Percentiles rank a stretch among this genome's conserved stretches.
phyloP scores from a whole-genome alignment of 92 coral and sea anemone species.

The Heliopora coerulea region DNA sequence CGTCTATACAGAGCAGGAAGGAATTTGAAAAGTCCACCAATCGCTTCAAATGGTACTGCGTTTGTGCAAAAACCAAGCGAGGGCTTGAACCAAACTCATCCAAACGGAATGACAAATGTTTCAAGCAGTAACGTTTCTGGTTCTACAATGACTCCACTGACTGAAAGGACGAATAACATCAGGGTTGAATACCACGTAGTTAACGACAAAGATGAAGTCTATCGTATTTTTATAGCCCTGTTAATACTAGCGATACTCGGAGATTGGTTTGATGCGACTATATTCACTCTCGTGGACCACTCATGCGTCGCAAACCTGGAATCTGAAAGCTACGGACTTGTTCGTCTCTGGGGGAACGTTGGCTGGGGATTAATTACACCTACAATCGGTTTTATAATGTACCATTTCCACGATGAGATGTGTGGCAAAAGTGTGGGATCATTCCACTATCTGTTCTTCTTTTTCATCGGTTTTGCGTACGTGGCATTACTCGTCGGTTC shows the following conservation, averaged over 20 bases:
- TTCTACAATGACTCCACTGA: not conserved
- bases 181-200: constrained; percentile 3
- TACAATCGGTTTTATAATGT: constrained; percentile 61
- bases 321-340: constrained; percentile 64
- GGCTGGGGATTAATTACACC: constrained; percentile 84
- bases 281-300: constrained; percentile 27
- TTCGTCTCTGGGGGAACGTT: constrained; percentile 78
- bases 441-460: constrained; percentile 61
- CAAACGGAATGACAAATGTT: not conserved
- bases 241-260: constrained; percentile 10
- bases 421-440: constrained; percentile 52
- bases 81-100: not conserved
- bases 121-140: not conserved
- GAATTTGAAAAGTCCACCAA: not conserved
- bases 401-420: constrained; percentile 47
- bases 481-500: constrained; percentile 62
- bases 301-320: constrained; percentile 35
- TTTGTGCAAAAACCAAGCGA: not conserved
- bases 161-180: not conserved
- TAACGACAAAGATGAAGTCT: constrained; percentile 18
- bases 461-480: constrained; percentile 68
- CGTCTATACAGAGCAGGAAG: not conserved
- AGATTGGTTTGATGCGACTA: constrained; percentile 29
- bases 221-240: constrained; percentile 17
- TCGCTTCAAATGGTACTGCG: not conserved